Evolutionary conservation across 2,888 invertebrate species (phyloP).

Genomic region (Scaptodrosophila latifasciaeformis): DNA sequence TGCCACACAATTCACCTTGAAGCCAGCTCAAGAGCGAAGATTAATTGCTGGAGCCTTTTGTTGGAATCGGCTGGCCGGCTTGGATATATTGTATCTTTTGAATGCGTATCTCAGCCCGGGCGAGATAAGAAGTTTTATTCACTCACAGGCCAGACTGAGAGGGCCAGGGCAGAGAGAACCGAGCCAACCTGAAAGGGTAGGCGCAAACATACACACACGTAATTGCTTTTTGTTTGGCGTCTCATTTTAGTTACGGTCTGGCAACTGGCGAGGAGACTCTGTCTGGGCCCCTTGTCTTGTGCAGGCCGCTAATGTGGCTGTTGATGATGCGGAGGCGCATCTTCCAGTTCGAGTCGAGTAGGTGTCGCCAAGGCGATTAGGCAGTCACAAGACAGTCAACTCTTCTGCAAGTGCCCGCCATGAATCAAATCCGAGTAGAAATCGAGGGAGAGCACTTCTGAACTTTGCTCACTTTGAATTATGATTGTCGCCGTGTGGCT

Average conservation of each 20-base stretch:
- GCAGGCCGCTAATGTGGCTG: conserved; percentile 7
- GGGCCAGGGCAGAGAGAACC: no score
- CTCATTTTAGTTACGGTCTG: conserved; percentile 69
- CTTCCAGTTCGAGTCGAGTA: conserved; percentile 60
- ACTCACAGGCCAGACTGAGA: conserved; percentile 26
- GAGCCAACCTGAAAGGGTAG: conserved; percentile 26
- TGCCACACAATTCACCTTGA: conserved; percentile 68
- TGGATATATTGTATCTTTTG: not conserved
- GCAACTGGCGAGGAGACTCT: conserved; percentile 25
- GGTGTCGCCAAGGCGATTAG: conserved; percentile 65
- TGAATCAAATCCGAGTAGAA: conserved; percentile 50
- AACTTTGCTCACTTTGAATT: conserved; percentile 52
- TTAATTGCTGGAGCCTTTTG: conserved; percentile 66
- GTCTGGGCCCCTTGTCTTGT: conserved; percentile 27
- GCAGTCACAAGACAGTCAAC: conserved; percentile 29
- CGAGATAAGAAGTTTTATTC: conserved; percentile 63
- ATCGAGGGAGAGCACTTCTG: conserved; percentile 52
- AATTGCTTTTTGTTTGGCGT: conserved; percentile 67
- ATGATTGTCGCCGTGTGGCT: conserved; percentile 49
- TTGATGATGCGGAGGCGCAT: conserved; percentile 30
- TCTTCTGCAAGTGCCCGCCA: conserved; percentile 36
- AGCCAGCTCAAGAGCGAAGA: conserved; percentile 66
- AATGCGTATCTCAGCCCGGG: conserved; percentile 26
- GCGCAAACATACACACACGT: conserved; percentile 47
- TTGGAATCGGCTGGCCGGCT: conserved; percentile 25